Conservation (phyloP, 2,888 invertebrate genomes). For the Seira sanloemensis region DNA sequence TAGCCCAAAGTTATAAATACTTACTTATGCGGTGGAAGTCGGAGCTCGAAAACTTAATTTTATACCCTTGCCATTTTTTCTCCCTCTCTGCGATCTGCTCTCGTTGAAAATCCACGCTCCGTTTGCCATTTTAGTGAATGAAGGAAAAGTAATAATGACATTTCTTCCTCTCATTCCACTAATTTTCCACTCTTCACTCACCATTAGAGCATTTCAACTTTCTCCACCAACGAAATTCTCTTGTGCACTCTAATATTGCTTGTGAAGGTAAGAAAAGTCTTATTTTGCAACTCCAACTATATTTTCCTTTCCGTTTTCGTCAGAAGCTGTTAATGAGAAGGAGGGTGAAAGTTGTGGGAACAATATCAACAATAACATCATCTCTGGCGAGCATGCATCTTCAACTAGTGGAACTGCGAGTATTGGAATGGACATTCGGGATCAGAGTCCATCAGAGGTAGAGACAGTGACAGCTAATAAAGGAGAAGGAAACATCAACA, state of each 20-base stretch:
- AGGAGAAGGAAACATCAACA: conserved; percentile 61
- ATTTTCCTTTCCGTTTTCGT: conserved; percentile 21
- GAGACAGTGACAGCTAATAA: conserved; percentile 65
- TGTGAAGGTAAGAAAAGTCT: too few species aligned
- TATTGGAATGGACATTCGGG: conserved; percentile 49
- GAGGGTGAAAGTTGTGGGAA: conserved; percentile 60
- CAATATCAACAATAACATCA: conserved; percentile 58
- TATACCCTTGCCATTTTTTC: too few species aligned
- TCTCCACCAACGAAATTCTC: too few species aligned
- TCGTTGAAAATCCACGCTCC: not conserved
- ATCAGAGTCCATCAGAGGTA: conserved; percentile 56
- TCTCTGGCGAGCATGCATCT: conserved; percentile 13
- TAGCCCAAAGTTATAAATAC: too few species aligned
- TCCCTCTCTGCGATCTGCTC: too few species aligned
- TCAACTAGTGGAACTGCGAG: not conserved
- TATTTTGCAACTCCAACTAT: conserved; percentile 8
- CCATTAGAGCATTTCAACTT: conserved; percentile 19
- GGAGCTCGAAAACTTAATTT: too few species aligned
- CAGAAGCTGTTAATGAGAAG: conserved; percentile 62
- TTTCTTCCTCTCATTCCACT: conserved; percentile 22
- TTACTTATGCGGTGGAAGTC: too few species aligned
- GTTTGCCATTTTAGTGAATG: not conserved
- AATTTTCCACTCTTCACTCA: conserved; percentile 61
- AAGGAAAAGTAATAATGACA: conserved; percentile 9
- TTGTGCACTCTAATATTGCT: too few species aligned